Conservation (phyloP, 2,888 invertebrate species). For the Noctua janthina region DNA sequence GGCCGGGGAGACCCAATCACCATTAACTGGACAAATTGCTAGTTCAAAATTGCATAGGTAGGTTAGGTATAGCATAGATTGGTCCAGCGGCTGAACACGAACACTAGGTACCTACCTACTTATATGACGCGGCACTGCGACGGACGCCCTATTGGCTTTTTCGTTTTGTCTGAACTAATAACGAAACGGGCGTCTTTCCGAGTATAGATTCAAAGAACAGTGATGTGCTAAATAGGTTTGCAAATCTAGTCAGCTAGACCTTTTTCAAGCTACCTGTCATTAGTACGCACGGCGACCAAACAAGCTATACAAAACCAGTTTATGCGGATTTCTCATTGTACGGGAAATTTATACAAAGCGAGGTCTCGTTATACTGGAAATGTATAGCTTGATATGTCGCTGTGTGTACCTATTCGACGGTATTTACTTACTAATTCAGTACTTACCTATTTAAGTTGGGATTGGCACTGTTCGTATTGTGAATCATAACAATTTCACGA, state of each 20-base stretch:
- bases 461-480: not conserved
- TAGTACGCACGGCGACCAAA: too few species aligned
- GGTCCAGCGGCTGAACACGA: not conserved
- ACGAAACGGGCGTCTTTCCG: not conserved
- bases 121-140: not conserved
- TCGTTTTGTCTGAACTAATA: not conserved
- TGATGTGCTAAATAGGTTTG: not conserved
- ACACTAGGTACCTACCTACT: not conserved
- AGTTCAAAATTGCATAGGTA: conserved; percentile 5
- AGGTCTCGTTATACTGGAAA: too few species aligned
- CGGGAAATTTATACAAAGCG: too few species aligned
- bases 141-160: not conserved
- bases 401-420: not conserved
- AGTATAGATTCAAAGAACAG: not conserved
- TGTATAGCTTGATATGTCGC: too few species aligned
- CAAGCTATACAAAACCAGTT: too few species aligned
- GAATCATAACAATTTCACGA: conserved; percentile 29
- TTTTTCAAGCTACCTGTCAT: not conserved
- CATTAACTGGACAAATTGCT: conserved; percentile 6
- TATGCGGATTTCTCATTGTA: not conserved
- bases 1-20: conserved; percentile 9
- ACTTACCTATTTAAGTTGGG: not conserved
- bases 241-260: not conserved
- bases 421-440: not conserved
- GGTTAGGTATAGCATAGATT: not conserved